Percentiles rank a stretch among this genome's conserved stretches.
Evolutionary conservation across 2,888 invertebrate species (phyloP).

Genomic region (Amblyjoppa fuscipennis): DNA sequence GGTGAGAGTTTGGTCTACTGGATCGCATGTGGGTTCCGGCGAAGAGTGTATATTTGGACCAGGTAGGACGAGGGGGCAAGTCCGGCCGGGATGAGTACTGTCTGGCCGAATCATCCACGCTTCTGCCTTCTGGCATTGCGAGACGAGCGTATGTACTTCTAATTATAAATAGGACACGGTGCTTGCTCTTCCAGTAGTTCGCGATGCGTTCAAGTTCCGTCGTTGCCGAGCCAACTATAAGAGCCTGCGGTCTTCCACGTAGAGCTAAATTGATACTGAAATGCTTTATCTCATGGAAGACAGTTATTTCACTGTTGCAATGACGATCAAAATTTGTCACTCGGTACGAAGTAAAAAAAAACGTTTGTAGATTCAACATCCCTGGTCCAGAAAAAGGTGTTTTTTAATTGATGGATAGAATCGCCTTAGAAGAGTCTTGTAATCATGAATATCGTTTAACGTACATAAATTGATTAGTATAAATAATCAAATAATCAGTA

Average conservation of each 20-base stretch:
- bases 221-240: conserved; percentile 22
- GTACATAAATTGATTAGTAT: too few species aligned
- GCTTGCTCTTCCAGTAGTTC: conserved; percentile 34
- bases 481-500: too few species aligned
- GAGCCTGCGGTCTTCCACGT: neutral
- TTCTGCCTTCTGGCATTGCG: conserved; percentile 16
- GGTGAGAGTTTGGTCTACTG: conserved; percentile 73
- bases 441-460: too few species aligned
- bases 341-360: too few species aligned
- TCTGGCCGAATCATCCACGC: conserved; percentile 57
- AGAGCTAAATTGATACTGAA: neutral
- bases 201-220: conserved; percentile 33
- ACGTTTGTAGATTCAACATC: too few species aligned
- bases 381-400: too few species aligned
- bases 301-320: too few species aligned
- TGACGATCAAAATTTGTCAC: too few species aligned
- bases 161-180: conserved; percentile 41
- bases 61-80: conserved; percentile 42
- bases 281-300: neutral
- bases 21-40: conserved; percentile 67
- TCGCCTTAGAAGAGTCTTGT: too few species aligned
- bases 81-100: conserved; percentile 50
- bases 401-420: too few species aligned
- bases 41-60: conserved; percentile 72
- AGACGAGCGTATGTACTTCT: conserved; percentile 40